Evolutionary conservation across 2,113 vertebrate species (phyloP).

Genomic region (Puffinus mauretanicus): DNA sequence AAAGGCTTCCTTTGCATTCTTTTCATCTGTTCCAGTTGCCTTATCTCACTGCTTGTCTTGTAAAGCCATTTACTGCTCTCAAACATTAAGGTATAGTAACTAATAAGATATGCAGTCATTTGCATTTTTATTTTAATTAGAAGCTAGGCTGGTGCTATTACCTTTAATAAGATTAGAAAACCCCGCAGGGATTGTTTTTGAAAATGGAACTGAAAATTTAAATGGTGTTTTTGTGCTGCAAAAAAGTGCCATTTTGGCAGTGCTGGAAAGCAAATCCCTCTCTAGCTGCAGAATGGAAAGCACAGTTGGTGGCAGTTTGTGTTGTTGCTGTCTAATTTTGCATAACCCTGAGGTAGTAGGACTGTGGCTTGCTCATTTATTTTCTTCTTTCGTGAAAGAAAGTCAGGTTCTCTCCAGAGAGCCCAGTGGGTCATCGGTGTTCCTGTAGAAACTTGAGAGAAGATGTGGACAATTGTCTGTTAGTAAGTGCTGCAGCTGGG

Average conservation of each 20-base stretch:
- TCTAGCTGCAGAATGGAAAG: not conserved
- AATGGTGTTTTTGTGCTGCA: not conserved
- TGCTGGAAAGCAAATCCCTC: not conserved
- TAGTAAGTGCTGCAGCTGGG: not conserved
- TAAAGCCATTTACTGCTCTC: not conserved
- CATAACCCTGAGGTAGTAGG: not conserved
- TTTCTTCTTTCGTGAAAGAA: not conserved
- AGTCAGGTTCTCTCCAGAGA: not conserved
- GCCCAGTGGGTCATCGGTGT: not conserved
- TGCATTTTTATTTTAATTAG: constrained; percentile 48
- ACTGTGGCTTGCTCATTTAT: not conserved
- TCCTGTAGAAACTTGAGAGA: not conserved
- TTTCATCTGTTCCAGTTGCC: constrained; percentile 5
- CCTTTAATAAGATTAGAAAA: constrained; percentile 2
- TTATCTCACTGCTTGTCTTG: not conserved
- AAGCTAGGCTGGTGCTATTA: not conserved
- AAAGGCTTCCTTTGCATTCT: not conserved
- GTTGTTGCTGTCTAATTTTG: not conserved
- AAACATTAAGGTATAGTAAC: not conserved
- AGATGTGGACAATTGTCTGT: not conserved
- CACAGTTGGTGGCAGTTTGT: not conserved
- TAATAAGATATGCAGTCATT: not conserved
- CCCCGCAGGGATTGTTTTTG: not conserved
- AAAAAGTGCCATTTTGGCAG: not conserved
- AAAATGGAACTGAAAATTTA: constrained; percentile 16